A percentile compares a stretch with the other conserved stretches of the same genome.
Conservation (phyloP, 2,113 vertebrate genomes). For the Callorhinus ursinus region DNA sequence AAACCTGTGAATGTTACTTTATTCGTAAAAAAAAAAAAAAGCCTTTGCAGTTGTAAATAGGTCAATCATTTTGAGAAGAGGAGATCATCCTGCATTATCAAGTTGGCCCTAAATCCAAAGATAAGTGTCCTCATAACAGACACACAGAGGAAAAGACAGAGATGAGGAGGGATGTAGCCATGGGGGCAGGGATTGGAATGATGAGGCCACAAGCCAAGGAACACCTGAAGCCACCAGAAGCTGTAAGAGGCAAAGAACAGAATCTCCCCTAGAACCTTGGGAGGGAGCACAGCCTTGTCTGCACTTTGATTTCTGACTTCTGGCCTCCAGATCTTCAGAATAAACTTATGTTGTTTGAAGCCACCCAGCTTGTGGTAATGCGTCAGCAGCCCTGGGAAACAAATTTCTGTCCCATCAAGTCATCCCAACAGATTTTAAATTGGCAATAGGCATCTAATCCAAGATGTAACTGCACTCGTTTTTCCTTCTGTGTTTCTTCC, state of each 20-base stretch:
- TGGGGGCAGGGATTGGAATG: background rate
- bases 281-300: fast-evolving
- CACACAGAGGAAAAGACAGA: background rate
- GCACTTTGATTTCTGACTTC: background rate
- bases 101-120: background rate
- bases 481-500: background rate
- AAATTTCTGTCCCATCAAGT: background rate
- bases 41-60: background rate
- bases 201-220: background rate
- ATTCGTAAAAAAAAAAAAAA: background rate
- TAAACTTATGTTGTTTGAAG: background rate
- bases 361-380: background rate
- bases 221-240: background rate
- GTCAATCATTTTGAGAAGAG: background rate
- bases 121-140: background rate
- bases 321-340: background rate
- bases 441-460: background rate
- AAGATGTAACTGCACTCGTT: background rate
- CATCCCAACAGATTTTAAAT: background rate
- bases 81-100: background rate
- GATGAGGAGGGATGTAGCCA: background rate
- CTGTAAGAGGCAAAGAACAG: background rate
- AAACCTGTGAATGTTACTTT: background rate
- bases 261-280: background rate
- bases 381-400: background rate